Conservation (phyloP, 2,113 vertebrate species). For the Martes martes region DNA sequence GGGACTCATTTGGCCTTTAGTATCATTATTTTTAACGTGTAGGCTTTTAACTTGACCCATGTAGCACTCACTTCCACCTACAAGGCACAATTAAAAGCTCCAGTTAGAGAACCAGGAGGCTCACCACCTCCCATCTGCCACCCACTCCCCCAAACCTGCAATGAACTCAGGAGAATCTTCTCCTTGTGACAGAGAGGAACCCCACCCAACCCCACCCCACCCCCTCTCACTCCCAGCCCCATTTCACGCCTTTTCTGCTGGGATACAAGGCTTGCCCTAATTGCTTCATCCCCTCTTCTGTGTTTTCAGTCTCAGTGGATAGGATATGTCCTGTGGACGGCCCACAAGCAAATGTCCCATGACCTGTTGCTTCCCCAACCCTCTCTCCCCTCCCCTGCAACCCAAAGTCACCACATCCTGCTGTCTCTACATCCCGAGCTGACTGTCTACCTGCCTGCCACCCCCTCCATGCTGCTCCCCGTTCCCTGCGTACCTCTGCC, state of each 20-base stretch:
- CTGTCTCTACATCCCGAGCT: not conserved
- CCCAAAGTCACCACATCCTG: not conserved
- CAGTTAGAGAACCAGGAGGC: not conserved
- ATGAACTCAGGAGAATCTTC: not conserved
- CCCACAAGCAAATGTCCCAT: not conserved
- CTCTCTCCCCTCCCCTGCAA: not conserved
- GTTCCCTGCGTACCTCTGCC: not conserved
- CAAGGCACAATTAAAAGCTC: not conserved
- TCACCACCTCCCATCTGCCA: not conserved
- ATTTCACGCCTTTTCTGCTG: not conserved
- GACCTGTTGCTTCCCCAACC: not conserved
- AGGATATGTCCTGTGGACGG: not conserved
- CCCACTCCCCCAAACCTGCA: not conserved
- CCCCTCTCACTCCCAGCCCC: not conserved
- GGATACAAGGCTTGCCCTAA: not conserved
- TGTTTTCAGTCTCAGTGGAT: not conserved
- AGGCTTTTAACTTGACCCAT: not conserved
- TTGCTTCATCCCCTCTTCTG: not conserved
- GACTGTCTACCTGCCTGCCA: not conserved
- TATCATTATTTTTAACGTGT: not conserved
- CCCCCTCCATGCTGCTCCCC: not conserved
- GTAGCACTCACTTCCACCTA: not conserved
- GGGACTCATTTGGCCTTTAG: not conserved
- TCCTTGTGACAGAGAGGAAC: not conserved
- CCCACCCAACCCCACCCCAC: fast-evolving